These are phyloP conservation scores for Drosophila lini DNA, from an alignment of 1,140 invertebrate genomes.

Conservation along the genomic window DNA sequence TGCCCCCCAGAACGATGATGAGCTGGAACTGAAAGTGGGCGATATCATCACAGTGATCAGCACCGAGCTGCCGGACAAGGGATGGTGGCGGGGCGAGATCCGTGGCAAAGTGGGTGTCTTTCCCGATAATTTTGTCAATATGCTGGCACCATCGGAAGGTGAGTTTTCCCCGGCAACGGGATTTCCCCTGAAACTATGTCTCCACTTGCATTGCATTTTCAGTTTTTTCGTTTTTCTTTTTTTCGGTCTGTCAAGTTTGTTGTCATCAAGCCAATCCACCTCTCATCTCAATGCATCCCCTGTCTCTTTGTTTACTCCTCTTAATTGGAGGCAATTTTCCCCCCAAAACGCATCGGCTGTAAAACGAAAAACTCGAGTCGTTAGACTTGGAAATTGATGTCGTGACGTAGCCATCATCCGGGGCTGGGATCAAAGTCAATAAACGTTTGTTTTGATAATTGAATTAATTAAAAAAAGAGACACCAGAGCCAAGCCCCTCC, in stretches of 20 bases:
- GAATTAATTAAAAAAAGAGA: constrained; percentile 64
- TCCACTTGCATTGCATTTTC: constrained; percentile 45
- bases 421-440: constrained; percentile 57
- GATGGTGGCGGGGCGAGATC: constrained; percentile 98
- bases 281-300: constrained; percentile 38
- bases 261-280: constrained; percentile 44
- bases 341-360: constrained; percentile 36
- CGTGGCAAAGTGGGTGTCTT: constrained; percentile 96
- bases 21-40: constrained; percentile 94
- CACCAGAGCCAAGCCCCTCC: constrained; percentile 7
- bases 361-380: constrained; percentile 40
- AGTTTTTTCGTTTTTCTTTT: constrained; percentile 1
- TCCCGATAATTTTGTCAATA: constrained; percentile 97
- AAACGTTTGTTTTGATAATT: constrained; percentile 68
- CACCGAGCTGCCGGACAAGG: constrained; percentile 95
- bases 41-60: constrained; percentile 95
- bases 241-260: constrained; percentile 64
- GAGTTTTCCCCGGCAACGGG: constrained; percentile 52
- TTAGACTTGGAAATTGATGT: constrained; percentile 40
- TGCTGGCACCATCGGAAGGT: constrained; percentile 85
- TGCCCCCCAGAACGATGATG: constrained; percentile 96
- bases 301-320: constrained; percentile 13
- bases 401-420: constrained; percentile 40
- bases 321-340: constrained; percentile 65
- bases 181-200: neutral